These are phyloP conservation scores for Acipenser ruthenus DNA, from an alignment of 2,797 vertebrate genomes.

Conservation along the genomic window DNA sequence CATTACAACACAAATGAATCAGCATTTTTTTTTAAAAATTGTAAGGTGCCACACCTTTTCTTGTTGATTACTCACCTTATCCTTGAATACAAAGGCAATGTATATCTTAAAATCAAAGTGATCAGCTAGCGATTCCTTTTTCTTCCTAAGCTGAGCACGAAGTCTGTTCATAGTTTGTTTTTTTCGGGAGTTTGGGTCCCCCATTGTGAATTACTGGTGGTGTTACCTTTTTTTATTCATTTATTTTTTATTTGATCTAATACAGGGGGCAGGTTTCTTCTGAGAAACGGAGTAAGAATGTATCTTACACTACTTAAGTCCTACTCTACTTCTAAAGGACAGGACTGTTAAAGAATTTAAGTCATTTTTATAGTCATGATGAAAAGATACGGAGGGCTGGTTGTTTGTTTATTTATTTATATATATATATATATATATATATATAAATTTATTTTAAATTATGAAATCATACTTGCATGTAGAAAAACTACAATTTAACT, in stretches of 20 bases:
- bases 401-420: conserved; percentile 18
- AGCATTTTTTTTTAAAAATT: no score
- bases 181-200: conserved; percentile 98
- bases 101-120: conserved; percentile 99
- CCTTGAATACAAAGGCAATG: conserved; percentile 99
- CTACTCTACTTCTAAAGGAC: conserved; percentile 49
- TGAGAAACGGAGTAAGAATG: conserved; percentile 70
- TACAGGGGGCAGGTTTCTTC: conserved; percentile 27
- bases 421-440: no score
- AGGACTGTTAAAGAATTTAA: conserved; percentile 47
- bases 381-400: conserved; percentile 42
- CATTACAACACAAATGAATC: no score
- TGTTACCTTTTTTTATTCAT: conserved; percentile 24
- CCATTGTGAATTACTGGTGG: conserved; percentile 83
- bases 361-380: conserved; percentile 53
- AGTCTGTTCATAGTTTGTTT: conserved; percentile 99
- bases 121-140: conserved; percentile 99
- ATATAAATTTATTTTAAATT: conserved; percentile 46
- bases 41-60: no score
- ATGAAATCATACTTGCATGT: conserved; percentile 30
- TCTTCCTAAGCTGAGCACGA: conserved; percentile 98
- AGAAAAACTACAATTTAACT: conserved; percentile 45
- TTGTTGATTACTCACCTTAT: conserved; percentile 73
- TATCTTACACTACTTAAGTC: conserved; percentile 67
- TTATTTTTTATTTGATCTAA: conserved; percentile 43